A percentile compares a stretch with the other conserved stretches of the same genome.
Conservation (phyloP, 2,888 invertebrate genomes). For the Rotaria socialis region DNA sequence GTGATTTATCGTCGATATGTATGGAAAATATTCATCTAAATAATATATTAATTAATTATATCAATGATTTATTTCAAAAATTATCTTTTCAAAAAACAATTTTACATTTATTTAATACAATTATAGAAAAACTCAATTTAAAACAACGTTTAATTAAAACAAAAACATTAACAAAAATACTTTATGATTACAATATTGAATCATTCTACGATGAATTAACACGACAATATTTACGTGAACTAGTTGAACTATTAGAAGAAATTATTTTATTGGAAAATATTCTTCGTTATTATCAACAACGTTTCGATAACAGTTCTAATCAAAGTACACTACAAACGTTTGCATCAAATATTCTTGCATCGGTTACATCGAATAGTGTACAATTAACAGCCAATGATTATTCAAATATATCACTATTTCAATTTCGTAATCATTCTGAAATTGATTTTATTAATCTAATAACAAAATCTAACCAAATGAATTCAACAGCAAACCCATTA, state of each 20-base stretch:
- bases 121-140: neutral
- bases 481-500: conserved; percentile 6
- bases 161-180: neutral
- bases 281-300: conserved; percentile 9
- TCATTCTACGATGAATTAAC: neutral
- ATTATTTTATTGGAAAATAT: conserved; percentile 14
- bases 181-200: conserved; percentile 20
- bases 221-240: conserved; percentile 33
- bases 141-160: neutral
- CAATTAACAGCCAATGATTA: neutral
- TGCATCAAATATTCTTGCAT: neutral
- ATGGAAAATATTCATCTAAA: neutral
- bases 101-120: conserved; percentile 35
- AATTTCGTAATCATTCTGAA: neutral
- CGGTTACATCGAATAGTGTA: neutral
- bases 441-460: conserved; percentile 28
- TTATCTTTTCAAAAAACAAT: neutral
- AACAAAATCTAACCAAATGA: neutral
- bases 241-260: conserved; percentile 19
- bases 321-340: neutral
- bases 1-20: conserved; percentile 10
- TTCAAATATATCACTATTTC: neutral
- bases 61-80: conserved; percentile 20
- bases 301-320: neutral
- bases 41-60: neutral